Evolutionary conservation across 2,888 invertebrate genomes (phyloP), one percentile per base, ranked within the genome.

Genomic region (Rhogogaster chlorosoma): DNA sequence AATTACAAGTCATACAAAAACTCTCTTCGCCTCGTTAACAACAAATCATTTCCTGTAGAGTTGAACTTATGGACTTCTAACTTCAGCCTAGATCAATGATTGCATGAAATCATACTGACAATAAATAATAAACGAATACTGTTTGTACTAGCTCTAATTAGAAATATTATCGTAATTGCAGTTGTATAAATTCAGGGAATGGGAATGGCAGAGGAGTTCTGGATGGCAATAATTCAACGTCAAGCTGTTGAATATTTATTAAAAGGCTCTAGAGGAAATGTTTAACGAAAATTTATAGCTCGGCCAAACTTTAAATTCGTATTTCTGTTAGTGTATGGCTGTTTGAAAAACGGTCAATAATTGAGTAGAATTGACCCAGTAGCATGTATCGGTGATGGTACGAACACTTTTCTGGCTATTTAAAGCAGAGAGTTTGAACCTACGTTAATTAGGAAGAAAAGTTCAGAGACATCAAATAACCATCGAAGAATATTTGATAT

Each of bases 301-400:
- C 22, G 10, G 12, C n/a, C 12, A 29, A 45, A 77, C 45, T 38
- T 26, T 29, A 49, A 29, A 26, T 22, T 45, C 38, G 73, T 26
- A 73, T 22, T 22, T 73, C 45, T 49, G 75, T 18, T 29, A 42
- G 42, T 38, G 42, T 49, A 49, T 49, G 15, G 9, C 53, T 53
- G 0, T 77, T 77, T 29, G 12, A 61, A 26, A 53, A n/a, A 78
- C n/a, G 57, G 80, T 57, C 22, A 61, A 57, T 29, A 26, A 22
- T 26, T 61, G 10, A 80, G 29, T 61, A 12, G 61, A 80, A 57
- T 61, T 38, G 57, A 80, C 80, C 80, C 80, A 61, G 80, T 38
- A 80, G 38, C 80, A 12, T 38, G 80, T 61, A 61, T 80, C 38
- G 12, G 22, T 22, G 12, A 38, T 22, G 22, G 22, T 6, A 22